These are phyloP conservation scores for Trachymyrmex cornetzi DNA, from an alignment of 1,140 invertebrate species.

Conservation along the genomic window DNA sequence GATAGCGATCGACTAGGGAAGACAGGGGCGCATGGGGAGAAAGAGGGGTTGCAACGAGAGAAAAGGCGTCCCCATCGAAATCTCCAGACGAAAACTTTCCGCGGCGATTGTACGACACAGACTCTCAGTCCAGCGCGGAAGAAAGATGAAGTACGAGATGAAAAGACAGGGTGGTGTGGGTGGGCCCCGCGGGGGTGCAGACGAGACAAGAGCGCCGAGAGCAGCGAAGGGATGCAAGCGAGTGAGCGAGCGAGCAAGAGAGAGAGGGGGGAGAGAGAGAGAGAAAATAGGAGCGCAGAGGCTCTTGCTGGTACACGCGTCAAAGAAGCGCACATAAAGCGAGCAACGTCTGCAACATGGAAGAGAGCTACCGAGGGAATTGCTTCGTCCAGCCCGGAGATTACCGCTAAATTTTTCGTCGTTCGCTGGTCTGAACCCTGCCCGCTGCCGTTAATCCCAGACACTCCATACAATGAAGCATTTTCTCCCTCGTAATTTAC, in stretches of 20 bases:
- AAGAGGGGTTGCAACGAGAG: conserved; percentile 3
- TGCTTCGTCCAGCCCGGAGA: conserved; percentile 76
- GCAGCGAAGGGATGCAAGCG: conserved; percentile 47
- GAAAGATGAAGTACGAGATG: conserved; percentile 80
- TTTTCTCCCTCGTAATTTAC: conserved; percentile 55
- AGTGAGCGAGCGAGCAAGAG: neutral
- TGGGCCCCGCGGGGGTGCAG: conserved; percentile 21
- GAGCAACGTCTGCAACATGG: conserved; percentile 74
- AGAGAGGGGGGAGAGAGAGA: neutral
- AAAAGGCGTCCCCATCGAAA: conserved; percentile 69
- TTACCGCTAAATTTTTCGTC: conserved; percentile 83
- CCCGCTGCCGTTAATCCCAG: conserved; percentile 62
- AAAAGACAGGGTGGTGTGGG: conserved; percentile 73
- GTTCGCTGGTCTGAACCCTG: conserved; percentile 57
- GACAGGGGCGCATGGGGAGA: no score
- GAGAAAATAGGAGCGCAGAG: conserved; percentile 19
- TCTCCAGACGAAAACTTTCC: conserved; percentile 78
- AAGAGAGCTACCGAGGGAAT: conserved; percentile 73
- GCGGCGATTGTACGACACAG: conserved; percentile 72
- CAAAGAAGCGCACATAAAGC: conserved; percentile 81
- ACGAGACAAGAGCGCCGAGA: conserved; percentile 45
- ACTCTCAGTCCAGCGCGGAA: conserved; percentile 71
- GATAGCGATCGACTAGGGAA: neutral
- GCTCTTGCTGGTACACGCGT: conserved; percentile 71
- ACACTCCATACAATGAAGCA: conserved; percentile 51